Conservation (phyloP, 35 echinoderm and acorn worm genomes). For the Nesometra sesokonis region DNA sequence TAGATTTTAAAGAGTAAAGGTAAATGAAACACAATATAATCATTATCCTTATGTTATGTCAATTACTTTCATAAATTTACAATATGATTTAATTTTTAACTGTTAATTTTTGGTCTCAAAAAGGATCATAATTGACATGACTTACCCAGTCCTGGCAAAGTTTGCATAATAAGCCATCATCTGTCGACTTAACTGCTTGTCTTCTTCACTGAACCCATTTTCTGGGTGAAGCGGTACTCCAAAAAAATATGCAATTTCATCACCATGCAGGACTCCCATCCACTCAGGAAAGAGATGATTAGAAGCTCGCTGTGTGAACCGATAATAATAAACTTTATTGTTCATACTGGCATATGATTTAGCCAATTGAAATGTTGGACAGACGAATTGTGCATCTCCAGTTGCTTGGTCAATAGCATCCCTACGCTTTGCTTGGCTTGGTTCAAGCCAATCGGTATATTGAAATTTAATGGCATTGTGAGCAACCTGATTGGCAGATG, state of each 20-base stretch:
- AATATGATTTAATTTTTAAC: not conserved
- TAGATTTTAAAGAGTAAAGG: not conserved
- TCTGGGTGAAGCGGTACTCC: constrained; percentile 60
- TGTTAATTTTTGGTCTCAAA: too few species aligned
- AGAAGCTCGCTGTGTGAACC: constrained; percentile 60
- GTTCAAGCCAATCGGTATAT: constrained; percentile 78
- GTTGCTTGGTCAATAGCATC: constrained; percentile 57
- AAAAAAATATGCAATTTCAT: constrained; percentile 86
- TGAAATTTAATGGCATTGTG: constrained; percentile 65
- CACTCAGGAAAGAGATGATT: constrained; percentile 73
- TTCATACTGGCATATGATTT: constrained; percentile 29
- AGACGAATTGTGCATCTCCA: constrained; percentile 53
- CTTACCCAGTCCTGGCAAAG: constrained; percentile 94
- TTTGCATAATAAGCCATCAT: constrained; percentile 91
- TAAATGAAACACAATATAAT: not conserved
- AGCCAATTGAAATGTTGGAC: constrained; percentile 59
- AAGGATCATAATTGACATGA: too few species aligned
- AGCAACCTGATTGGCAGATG: constrained; percentile 50
- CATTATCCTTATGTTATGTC: not conserved
- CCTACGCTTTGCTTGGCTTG: constrained; percentile 45
- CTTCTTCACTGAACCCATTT: constrained; percentile 33
- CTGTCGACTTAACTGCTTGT: constrained; percentile 57
- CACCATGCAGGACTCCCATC: constrained; percentile 97
- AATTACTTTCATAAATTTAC: not conserved
- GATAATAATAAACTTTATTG: constrained; percentile 68